A percentile compares a stretch with the other conserved stretches of the same genome.
Conservation (phyloP, 2,797 vertebrate species). For the Rhabdomys pumilio region DNA sequence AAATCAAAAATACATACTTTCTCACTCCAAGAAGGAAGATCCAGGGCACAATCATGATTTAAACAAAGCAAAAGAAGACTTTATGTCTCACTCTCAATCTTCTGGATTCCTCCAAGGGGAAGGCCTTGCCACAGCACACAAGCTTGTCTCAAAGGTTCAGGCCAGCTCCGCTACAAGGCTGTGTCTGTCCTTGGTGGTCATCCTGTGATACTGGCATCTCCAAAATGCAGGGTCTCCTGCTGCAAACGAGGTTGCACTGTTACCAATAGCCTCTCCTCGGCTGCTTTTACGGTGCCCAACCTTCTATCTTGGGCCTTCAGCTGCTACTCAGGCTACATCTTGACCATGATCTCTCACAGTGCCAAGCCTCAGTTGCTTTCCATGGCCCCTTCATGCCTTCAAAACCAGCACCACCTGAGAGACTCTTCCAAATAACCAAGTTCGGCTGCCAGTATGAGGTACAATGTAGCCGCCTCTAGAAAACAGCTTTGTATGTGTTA, state of each 20-base stretch:
- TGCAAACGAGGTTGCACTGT: background rate
- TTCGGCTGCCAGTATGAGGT: background rate
- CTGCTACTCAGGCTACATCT: background rate
- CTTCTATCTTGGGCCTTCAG: background rate
- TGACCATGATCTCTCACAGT: background rate
- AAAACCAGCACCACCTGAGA: background rate
- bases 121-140: background rate
- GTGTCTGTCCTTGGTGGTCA: no score
- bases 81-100: background rate
- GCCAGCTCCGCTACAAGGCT: background rate
- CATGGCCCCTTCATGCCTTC: background rate
- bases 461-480: background rate
- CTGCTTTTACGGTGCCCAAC: background rate
- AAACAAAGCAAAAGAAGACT: background rate
- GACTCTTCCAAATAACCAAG: background rate
- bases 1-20: background rate
- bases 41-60: background rate
- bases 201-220: background rate
- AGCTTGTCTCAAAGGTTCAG: background rate
- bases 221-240: background rate
- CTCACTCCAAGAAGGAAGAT: background rate
- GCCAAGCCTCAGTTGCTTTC: background rate
- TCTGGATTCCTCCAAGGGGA: background rate
- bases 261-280: background rate
- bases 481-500: background rate